Conservation (phyloP, 2,797 vertebrate genomes). For the Ispidina lecontei region DNA sequence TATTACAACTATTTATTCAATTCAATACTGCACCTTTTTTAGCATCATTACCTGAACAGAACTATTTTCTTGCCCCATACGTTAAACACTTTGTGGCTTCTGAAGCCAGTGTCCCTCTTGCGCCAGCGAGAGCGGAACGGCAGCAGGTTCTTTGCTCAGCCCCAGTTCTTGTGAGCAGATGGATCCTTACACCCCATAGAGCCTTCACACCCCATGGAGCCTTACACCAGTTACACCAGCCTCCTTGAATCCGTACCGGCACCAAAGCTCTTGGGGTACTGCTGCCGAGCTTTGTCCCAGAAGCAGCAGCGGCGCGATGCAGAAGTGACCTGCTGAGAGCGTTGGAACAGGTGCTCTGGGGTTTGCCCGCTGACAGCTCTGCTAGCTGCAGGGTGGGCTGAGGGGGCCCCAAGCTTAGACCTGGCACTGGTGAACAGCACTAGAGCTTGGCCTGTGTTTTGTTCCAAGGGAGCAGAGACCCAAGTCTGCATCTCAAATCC, state of each 20-base stretch:
- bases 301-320: background rate
- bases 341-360: accelerated
- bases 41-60: background rate
- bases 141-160: background rate
- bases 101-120: background rate
- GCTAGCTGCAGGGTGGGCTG: accelerated
- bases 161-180: background rate
- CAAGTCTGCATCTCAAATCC: accelerated
- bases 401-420: accelerated
- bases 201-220: background rate
- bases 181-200: background rate
- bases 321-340: accelerated
- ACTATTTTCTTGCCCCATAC: background rate
- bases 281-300: accelerated
- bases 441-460: accelerated
- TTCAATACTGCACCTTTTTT: background rate
- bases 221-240: background rate
- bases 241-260: accelerated
- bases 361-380: background rate
- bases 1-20: background rate
- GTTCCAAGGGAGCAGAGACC: too few species aligned
- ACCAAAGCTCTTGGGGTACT: background rate
- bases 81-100: background rate
- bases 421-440: accelerated
- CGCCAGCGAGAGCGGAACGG: background rate